Conservation (phyloP, 2,113 vertebrate species). For the Trichomycterus rosablanca region DNA sequence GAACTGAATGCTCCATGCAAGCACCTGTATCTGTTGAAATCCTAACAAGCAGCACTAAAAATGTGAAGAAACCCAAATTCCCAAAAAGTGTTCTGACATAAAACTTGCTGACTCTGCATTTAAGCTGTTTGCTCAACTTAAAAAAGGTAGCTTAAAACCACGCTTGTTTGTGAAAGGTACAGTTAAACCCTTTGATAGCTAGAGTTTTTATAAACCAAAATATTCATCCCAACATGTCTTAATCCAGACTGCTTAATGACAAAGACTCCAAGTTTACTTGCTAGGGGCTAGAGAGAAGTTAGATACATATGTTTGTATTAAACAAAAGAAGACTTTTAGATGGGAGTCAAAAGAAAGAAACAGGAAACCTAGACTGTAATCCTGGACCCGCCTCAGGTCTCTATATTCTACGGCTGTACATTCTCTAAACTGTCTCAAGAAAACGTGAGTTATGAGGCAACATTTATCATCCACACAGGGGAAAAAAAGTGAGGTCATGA, state of each 20-base stretch:
- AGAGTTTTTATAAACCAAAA: slow-evolving; percentile 9
- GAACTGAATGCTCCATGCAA: neutral
- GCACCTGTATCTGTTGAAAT: neutral
- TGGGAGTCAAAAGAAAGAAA: neutral
- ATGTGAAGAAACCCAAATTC: neutral
- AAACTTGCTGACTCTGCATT: too few relatives aligned
- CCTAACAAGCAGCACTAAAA: neutral
- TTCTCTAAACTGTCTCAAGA: slow-evolving; percentile 13
- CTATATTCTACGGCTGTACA: slow-evolving; percentile 8
- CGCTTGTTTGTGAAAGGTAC: neutral
- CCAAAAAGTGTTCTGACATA: too few relatives aligned
- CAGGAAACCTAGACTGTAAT: slow-evolving; percentile 10
- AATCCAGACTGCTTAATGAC: neutral
- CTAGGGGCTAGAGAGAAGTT: neutral
- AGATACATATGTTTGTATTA: neutral
- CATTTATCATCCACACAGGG: slow-evolving; percentile 11
- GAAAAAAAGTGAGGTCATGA: slow-evolving; percentile 11
- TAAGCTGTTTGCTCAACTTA: neutral
- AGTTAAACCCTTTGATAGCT: neutral
- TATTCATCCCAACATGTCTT: neutral
- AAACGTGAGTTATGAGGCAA: neutral
- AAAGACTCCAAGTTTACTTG: neutral
- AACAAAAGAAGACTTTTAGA: neutral
- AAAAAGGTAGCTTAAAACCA: neutral
- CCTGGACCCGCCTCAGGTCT: neutral